phyloP scores from a whole-genome alignment of 2,888 invertebrate genomes.

The Arenicola marina region DNA sequence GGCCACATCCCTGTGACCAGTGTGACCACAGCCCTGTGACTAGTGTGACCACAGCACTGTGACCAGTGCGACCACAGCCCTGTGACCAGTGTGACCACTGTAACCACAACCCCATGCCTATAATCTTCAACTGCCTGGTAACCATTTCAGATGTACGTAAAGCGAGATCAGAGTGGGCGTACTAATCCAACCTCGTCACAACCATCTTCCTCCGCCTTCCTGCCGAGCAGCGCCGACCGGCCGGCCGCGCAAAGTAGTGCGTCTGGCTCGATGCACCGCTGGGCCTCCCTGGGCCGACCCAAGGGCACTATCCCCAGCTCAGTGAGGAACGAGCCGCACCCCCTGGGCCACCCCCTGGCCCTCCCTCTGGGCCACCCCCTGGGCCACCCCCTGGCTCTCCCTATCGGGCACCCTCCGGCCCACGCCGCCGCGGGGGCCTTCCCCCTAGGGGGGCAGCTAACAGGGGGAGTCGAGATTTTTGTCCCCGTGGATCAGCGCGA shows the following conservation, averaged over 20 bases:
- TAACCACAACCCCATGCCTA: too few relatives aligned
- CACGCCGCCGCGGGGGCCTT: too few relatives aligned
- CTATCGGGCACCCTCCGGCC: too few relatives aligned
- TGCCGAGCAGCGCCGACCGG: not conserved
- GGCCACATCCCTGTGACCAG: too few relatives aligned
- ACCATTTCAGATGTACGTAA: conserved; percentile 5
- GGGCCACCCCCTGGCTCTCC: not conserved
- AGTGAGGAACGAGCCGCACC: conserved; percentile 16
- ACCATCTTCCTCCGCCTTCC: not conserved
- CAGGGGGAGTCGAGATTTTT: too few relatives aligned
- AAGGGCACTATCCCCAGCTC: not conserved
- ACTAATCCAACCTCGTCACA: not conserved
- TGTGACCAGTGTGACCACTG: too few relatives aligned
- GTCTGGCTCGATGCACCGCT: conserved; percentile 3
- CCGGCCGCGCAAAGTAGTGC: not conserved
- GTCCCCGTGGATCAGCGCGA: too few relatives aligned
- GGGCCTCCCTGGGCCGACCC: conserved; percentile 19
- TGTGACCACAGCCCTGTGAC: too few relatives aligned
- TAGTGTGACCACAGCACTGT: too few relatives aligned
- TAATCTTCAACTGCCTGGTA: too few relatives aligned
- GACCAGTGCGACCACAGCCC: too few relatives aligned
- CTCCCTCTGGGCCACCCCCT: not conserved
- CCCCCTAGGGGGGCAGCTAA: too few relatives aligned
- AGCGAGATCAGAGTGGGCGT: not conserved
- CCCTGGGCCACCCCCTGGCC: conserved; percentile 1